Evolutionary conservation across 2,888 invertebrate genomes (phyloP).

Genomic region (Dicycla oo): DNA sequence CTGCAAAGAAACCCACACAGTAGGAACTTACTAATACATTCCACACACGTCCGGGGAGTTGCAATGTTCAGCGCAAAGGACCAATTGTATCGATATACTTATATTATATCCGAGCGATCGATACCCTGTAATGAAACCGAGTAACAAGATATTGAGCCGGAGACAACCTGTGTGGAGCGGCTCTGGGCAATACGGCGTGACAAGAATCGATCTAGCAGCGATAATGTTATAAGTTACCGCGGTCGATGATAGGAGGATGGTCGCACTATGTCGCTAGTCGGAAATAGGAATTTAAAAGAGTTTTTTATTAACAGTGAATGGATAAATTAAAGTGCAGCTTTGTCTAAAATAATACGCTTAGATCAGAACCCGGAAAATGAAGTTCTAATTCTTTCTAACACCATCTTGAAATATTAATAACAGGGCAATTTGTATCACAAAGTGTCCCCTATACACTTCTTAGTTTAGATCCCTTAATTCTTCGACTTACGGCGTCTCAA

Average conservation of each 20-base stretch:
- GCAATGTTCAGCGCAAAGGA: constrained; percentile 55
- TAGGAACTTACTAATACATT: constrained; percentile 51
- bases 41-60: constrained; percentile 55
- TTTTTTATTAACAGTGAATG: background rate
- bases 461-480: constrained; percentile 25
- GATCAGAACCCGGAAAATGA: background rate
- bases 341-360: background rate
- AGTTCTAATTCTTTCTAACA: background rate
- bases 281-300: background rate
- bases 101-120: constrained; percentile 35
- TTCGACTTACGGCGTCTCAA: constrained; percentile 13
- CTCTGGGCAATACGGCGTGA: background rate
- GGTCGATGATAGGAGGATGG: background rate
- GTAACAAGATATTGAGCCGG: constrained; percentile 32
- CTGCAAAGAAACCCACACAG: constrained; percentile 40
- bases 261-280: background rate
- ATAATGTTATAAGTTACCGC: constrained; percentile 11
- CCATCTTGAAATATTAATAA: constrained; percentile 31
- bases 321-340: background rate
- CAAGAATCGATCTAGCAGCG: background rate
- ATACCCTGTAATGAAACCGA: constrained; percentile 44
- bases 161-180: constrained; percentile 17
- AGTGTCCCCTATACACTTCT: constrained; percentile 11
- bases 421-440: constrained; percentile 4
- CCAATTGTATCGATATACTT: constrained; percentile 53